phyloP scores from a whole-genome alignment of 2,113 vertebrate genomes.

The Chaenocephalus aceratus region DNA sequence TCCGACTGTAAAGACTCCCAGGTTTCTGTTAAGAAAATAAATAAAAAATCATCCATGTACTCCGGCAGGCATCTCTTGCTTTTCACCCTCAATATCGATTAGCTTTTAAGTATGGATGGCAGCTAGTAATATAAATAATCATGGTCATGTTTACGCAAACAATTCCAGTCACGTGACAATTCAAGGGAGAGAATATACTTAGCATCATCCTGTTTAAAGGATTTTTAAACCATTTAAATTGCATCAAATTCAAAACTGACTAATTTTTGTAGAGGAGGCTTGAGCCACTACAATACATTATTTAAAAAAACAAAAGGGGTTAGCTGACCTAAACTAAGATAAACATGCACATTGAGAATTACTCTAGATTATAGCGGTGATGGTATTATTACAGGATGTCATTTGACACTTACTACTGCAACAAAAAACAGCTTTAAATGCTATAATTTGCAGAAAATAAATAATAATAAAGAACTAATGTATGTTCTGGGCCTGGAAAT shows the following conservation, averaged over 20 bases:
- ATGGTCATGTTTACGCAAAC: constrained; percentile 13
- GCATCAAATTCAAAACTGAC: not conserved
- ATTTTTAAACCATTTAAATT: not conserved
- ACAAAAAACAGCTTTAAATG: not conserved
- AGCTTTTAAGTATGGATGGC: constrained; percentile 2
- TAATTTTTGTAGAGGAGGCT: not conserved
- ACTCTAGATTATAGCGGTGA: not conserved
- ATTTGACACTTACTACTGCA: not conserved
- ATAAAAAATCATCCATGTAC: not conserved
- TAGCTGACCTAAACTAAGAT: not conserved
- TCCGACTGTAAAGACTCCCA: not conserved
- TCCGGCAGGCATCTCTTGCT: not conserved
- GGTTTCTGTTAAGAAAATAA: not conserved
- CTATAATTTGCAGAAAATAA: not conserved
- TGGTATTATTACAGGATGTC: not conserved
- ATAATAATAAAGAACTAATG: not conserved
- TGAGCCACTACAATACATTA: not conserved
- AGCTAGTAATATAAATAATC: constrained; percentile 40
- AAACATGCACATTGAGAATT: not conserved
- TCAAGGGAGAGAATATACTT: not conserved
- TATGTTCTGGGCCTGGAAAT: not conserved
- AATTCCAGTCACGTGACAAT: not conserved
- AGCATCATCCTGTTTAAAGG: not conserved
- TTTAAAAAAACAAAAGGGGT: not conserved
- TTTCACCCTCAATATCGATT: constrained; percentile 9